phyloP scores from a whole-genome alignment of 2,113 vertebrate genomes.

The Lichenostomus cassidix region DNA sequence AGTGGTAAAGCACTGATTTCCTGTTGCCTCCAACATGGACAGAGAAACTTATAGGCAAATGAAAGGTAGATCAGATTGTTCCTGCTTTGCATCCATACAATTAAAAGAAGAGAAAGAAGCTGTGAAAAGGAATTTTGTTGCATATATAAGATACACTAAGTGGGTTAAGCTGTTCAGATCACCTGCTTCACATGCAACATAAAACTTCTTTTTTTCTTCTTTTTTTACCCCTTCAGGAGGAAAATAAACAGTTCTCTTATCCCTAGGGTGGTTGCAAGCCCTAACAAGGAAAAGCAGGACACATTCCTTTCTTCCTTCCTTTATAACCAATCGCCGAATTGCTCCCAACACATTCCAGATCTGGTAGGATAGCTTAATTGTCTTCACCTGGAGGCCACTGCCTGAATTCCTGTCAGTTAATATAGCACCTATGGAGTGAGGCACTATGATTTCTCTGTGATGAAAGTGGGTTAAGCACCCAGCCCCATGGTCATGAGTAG shows the following conservation, averaged over 20 bases:
- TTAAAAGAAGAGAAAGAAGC: background rate
- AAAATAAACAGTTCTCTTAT: constrained; percentile 35
- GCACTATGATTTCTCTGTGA: background rate
- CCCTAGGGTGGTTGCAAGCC: constrained; percentile 28
- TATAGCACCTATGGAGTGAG: background rate
- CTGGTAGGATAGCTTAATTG: constrained; percentile 59
- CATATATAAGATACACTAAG: background rate
- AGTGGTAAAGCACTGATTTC: background rate
- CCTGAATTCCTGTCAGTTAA: constrained; percentile 55
- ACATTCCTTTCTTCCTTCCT: constrained; percentile 56
- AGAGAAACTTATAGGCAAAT: background rate
- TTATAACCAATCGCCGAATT: constrained; percentile 38
- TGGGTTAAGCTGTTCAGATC: background rate
- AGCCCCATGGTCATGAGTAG: background rate
- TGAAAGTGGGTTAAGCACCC: background rate
- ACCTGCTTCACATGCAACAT: background rate
- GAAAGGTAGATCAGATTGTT: background rate
- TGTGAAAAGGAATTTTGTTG: background rate
- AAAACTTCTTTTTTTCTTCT: background rate
- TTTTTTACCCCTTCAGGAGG: background rate
- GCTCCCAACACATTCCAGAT: constrained; percentile 64
- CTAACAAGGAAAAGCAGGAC: constrained; percentile 55
- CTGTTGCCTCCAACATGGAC: background rate
- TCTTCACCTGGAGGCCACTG: constrained; percentile 54
- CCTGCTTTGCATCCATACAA: background rate